A percentile compares a stretch with the other conserved stretches of the same genome.
Evolutionary conservation across 2,797 vertebrate genomes (phyloP).

Genomic region (Gallirallus australis): DNA sequence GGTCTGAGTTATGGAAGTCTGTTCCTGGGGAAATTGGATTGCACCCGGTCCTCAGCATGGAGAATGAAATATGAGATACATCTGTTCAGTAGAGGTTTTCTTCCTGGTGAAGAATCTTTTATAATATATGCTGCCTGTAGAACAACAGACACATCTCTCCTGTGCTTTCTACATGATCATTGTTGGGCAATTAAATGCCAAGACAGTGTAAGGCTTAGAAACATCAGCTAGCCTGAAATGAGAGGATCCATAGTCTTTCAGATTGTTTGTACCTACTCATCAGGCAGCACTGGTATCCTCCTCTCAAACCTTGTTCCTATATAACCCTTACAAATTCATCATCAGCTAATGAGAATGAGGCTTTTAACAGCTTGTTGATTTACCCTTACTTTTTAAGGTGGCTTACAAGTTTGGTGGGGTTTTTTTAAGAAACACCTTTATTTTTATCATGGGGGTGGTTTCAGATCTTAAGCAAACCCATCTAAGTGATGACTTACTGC

Average conservation of each 20-base stretch:
- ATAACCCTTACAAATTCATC: background rate
- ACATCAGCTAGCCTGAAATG: background rate
- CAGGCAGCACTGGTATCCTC: background rate
- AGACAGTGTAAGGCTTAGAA: background rate
- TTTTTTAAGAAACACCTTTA: background rate
- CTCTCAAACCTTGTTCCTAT: background rate
- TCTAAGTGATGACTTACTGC: background rate
- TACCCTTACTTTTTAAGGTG: background rate
- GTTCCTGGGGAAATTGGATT: background rate
- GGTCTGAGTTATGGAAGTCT: background rate
- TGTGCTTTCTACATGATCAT: accelerated
- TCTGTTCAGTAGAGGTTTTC: background rate
- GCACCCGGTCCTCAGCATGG: background rate
- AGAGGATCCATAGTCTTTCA: background rate
- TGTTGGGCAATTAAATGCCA: background rate
- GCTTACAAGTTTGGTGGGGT: background rate
- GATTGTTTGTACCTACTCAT: background rate
- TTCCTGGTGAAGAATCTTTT: background rate
- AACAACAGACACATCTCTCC: background rate
- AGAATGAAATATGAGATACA: background rate
- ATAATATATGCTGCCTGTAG: background rate
- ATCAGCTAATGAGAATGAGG: background rate
- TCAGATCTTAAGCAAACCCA: background rate
- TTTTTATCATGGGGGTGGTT: background rate
- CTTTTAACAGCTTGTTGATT: background rate